Percentiles rank a stretch among this genome's conserved stretches.
Conservation (phyloP, 2,113 vertebrate species). For the Empidonax traillii region DNA sequence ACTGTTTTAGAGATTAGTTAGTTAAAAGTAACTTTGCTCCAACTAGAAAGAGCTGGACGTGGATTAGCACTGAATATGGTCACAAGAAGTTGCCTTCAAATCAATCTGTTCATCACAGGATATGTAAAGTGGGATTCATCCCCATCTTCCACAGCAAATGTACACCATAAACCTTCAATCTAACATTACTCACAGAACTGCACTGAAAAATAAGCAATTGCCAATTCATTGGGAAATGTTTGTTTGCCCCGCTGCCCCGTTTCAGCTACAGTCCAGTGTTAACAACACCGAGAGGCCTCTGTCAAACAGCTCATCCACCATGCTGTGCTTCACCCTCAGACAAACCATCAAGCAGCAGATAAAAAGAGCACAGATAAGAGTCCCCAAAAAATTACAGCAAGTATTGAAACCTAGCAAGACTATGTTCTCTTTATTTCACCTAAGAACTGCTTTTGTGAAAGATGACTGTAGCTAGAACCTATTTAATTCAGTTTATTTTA, state of each 20-base stretch:
- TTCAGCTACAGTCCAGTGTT: not conserved
- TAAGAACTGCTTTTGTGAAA: not conserved
- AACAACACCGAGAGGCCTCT: not conserved
- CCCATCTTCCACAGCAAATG: not conserved
- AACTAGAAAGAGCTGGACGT: not conserved
- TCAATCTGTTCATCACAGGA: not conserved
- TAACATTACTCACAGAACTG: not conserved
- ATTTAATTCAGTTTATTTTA: not conserved
- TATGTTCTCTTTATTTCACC: not conserved
- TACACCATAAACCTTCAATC: not conserved
- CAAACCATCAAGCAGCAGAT: not conserved
- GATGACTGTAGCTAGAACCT: not conserved
- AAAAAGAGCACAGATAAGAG: not conserved
- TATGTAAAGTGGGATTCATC: not conserved
- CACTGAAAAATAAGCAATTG: not conserved
- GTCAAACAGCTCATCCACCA: not conserved
- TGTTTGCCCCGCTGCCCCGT: not conserved
- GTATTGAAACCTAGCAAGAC: not conserved
- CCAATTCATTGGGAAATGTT: not conserved
- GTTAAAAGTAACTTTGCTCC: not conserved
- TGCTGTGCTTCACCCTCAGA: not conserved
- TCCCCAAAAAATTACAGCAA: not conserved
- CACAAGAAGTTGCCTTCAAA: not conserved
- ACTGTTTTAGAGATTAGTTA: not conserved
- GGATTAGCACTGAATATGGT: not conserved